Evolutionary conservation across 2,113 vertebrate species (phyloP).

Genomic region (Fregata magnificens): DNA sequence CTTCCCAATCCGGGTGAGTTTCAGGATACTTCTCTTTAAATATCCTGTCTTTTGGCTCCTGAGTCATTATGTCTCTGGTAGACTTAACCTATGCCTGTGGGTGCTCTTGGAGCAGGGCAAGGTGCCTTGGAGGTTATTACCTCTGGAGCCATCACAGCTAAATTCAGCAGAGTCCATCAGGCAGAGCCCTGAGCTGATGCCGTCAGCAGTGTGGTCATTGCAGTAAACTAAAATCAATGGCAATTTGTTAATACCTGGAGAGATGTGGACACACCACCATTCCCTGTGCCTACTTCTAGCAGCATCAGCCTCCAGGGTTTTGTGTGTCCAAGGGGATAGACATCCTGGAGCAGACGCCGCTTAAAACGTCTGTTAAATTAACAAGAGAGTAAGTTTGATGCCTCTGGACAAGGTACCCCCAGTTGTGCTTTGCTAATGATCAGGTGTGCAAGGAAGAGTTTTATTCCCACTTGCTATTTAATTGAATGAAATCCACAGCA

Average conservation of each 20-base stretch:
- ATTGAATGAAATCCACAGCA: neutral
- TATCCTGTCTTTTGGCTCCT: neutral
- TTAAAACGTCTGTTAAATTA: neutral
- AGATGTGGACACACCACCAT: neutral
- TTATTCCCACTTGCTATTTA: neutral
- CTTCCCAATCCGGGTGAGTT: neutral
- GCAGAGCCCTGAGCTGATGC: neutral
- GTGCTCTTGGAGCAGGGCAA: neutral
- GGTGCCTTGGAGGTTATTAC: neutral
- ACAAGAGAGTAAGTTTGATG: neutral
- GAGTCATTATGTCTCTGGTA: neutral
- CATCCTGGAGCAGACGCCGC: neutral
- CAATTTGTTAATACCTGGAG: neutral
- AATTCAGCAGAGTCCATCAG: neutral
- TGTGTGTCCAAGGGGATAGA: neutral
- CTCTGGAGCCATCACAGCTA: neutral
- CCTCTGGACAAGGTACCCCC: neutral
- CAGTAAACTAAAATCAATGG: neutral
- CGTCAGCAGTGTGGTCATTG: rapidly evolving
- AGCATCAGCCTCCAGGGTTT: neutral
- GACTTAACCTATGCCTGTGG: neutral
- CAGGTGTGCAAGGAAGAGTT: neutral
- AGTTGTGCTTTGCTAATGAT: neutral
- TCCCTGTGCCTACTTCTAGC: neutral
- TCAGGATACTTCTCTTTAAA: neutral